Percentiles rank a stretch among this genome's conserved stretches.
These are phyloP conservation scores for Thaumatotibia leucotreta DNA, from an alignment of 1,140 invertebrate genomes.

Conservation along the genomic window DNA sequence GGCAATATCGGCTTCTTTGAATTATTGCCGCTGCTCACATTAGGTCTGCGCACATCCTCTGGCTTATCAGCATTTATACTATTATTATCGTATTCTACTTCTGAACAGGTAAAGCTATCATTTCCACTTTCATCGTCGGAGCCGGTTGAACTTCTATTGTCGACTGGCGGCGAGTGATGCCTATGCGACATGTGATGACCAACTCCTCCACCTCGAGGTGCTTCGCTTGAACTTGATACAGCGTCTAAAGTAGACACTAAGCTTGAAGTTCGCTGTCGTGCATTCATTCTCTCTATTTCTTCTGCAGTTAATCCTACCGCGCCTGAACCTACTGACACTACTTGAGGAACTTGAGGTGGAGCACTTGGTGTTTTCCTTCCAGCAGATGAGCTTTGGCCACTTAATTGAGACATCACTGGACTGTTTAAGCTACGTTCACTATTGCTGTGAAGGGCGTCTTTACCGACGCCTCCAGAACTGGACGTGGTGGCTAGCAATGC, in stretches of 20 bases:
- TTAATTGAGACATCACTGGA: conserved; percentile 92
- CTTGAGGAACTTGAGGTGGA: conserved; percentile 78
- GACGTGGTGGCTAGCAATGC: conserved; percentile 92
- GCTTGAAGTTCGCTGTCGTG: conserved; percentile 89
- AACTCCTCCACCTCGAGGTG: conserved; percentile 80
- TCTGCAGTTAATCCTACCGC: conserved; percentile 93
- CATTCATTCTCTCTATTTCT: conserved; percentile 94
- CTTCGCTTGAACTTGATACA: conserved; percentile 94
- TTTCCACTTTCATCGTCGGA: conserved; percentile 97
- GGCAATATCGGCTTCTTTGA: conserved; percentile 81
- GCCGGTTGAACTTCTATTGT: conserved; percentile 86
- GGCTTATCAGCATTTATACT: conserved; percentile 89
- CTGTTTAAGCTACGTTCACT: conserved; percentile 93
- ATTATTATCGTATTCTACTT: conserved; percentile 97
- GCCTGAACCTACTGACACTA: conserved; percentile 77
- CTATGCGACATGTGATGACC: conserved; percentile 80
- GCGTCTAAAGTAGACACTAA: conserved; percentile 94
- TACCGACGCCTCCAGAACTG: conserved; percentile 88
- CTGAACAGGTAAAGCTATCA: conserved; percentile 98
- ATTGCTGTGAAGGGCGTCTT: conserved; percentile 89
- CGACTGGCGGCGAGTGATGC: conserved; percentile 83
- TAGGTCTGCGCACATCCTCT: conserved; percentile 79
- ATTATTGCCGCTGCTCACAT: conserved; percentile 77
- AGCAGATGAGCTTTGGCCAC: conserved; percentile 87
- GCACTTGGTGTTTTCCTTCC: conserved; percentile 81